Evolutionary conservation across 1,140 invertebrate species (phyloP), one percentile per base, ranked within the genome.

Genomic region (Conopomorpha cramerella): DNA sequence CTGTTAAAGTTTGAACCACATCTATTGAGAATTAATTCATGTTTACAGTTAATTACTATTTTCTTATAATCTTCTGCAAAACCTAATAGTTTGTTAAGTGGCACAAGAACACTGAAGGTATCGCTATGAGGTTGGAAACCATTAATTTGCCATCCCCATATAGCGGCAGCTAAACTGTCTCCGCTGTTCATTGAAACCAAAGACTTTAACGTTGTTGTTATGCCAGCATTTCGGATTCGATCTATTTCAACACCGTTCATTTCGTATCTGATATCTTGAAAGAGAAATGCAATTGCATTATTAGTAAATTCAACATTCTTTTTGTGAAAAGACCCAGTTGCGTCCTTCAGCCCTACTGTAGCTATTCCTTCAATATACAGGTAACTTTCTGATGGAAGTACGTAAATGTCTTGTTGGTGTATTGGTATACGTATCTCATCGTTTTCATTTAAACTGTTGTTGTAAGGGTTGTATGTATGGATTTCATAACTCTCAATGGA

Each of bases 21-120:
- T 39, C 64, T 46, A 15, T 59, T 58, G 15, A 79, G 42, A 48
- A 79, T 55, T 11, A 79, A 35, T 48, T 79, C 68, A 49, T 77
- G 71, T 49, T 71, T 68, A 34, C 46, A 50, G 44, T 78, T 77
- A 4, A 72, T 30, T 12, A 78, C 44, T 27, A 80, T 61, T 54
- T 64, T 63, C 34, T 50, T 46, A 53, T 73, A 80, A 49, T 79
- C 73, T 51, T 80, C 67, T 30, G 62, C 62, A 49, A 79, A 77
- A 10, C 71, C 67, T 1, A 76, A 39, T 1, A 77, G 26, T 27
- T 61, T 40, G 29, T 45, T 59, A 11, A 79, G 31, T 4, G 73
- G 71, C 26, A 80, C 49, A 27, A 45, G 46, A 16, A 61, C 47
- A 36, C 65, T 51, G 37, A 76, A 77, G 30, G 62, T 42, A n/a